A percentile compares a stretch with the other conserved stretches of the same genome.
Conservation (phyloP, 2,113 vertebrate genomes). For the Mionectes macconnelli region DNA sequence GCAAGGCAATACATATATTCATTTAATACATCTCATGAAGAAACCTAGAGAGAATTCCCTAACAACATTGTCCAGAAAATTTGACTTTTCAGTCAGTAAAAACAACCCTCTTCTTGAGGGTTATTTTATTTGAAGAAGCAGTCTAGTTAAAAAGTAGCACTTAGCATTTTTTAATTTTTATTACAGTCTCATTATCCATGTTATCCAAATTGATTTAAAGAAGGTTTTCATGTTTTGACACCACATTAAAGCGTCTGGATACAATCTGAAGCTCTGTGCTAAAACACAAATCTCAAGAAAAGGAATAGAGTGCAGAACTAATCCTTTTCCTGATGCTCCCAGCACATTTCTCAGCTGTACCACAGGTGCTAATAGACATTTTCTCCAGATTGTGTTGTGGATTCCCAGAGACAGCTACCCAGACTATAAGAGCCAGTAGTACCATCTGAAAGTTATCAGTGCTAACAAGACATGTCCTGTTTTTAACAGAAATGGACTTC, state of each 20-base stretch:
- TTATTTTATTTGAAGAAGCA: not conserved
- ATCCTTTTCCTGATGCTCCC: not conserved
- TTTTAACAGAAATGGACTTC: not conserved
- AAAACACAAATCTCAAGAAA: not conserved
- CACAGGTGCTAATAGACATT: not conserved
- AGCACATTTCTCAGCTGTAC: not conserved
- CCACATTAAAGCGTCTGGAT: not conserved
- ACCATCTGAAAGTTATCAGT: not conserved
- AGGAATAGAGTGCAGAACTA: not conserved
- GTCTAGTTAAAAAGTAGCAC: not conserved
- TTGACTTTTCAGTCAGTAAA: not conserved
- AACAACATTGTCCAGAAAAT: not conserved
- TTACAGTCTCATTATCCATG: not conserved
- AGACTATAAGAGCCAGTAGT: not conserved
- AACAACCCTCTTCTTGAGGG: not conserved
- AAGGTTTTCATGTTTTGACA: not conserved
- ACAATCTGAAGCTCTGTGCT: not conserved
- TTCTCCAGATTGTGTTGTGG: not conserved
- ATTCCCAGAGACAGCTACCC: not conserved
- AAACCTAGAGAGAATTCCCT: not conserved
- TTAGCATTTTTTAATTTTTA: not conserved
- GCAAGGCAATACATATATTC: not conserved
- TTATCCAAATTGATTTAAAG: not conserved
- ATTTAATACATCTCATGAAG: not conserved
- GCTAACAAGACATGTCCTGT: not conserved